Evolutionary conservation across 2,797 vertebrate species (phyloP).

Genomic region (Pyrrhura leucotis): DNA sequence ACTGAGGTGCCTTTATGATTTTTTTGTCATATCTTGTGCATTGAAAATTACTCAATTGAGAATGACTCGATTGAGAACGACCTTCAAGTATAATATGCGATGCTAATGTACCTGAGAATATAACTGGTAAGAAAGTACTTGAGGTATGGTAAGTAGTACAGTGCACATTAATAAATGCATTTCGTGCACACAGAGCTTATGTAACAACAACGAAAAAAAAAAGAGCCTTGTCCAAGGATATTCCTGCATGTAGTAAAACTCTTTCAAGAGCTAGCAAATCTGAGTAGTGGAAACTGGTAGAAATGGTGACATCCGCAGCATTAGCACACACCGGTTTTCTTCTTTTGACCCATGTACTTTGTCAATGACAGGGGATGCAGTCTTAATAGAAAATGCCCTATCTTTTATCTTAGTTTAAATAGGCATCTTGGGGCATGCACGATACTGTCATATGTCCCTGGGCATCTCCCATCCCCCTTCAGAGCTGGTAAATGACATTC

Average conservation of each 20-base stretch:
- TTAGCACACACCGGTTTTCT: not conserved
- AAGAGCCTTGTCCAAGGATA: not conserved
- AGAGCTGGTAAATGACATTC: conserved; percentile 56
- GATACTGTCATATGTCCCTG: not conserved
- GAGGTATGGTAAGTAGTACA: not conserved
- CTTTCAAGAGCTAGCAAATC: not conserved
- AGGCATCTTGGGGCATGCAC: not conserved
- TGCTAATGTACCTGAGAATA: not conserved
- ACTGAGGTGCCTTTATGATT: not conserved
- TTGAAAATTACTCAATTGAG: not conserved
- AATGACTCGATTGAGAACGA: not conserved
- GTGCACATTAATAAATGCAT: not conserved
- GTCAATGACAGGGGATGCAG: not conserved
- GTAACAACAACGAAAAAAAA: not conserved
- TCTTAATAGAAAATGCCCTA: not conserved
- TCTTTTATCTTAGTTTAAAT: not conserved
- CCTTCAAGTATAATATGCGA: not conserved
- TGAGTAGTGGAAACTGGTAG: not conserved
- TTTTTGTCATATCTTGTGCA: not conserved
- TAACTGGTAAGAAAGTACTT: not conserved
- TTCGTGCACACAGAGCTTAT: not conserved
- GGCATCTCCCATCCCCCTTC: conserved; percentile 32
- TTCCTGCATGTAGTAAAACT: not conserved
- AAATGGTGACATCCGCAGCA: not conserved
- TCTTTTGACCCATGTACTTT: not conserved